Evolutionary conservation across 2,888 invertebrate genomes (phyloP).

Genomic region (Melieria omissa): DNA sequence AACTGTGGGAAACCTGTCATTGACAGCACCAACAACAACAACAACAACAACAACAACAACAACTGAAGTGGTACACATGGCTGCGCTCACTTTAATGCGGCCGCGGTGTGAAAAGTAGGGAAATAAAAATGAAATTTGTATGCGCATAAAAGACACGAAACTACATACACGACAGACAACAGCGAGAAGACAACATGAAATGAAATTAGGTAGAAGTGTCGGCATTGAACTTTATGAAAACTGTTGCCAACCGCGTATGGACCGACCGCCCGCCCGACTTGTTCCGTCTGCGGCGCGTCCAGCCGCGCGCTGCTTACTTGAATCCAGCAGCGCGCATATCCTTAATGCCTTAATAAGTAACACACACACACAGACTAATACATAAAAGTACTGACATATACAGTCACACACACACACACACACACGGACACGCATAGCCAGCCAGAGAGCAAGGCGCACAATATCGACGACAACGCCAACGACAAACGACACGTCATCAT

Average conservation of each 20-base stretch:
- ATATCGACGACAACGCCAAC: constrained; percentile 2
- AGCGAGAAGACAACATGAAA: constrained; percentile 31
- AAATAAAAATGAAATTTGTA: constrained; percentile 32
- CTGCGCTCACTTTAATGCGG: too few species aligned
- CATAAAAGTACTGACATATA: not conserved
- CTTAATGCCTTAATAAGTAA: constrained; percentile 44
- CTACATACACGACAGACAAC: not conserved
- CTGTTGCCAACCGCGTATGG: constrained; percentile 16
- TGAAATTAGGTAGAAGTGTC: constrained; percentile 41
- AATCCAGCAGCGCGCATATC: constrained; percentile 32
- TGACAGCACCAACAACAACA: constrained; percentile 29
- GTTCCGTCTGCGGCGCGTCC: not conserved
- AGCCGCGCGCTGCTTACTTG: not conserved
- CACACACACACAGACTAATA: constrained; percentile 4
- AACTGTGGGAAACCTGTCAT: constrained; percentile 32
- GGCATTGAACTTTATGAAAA: constrained; percentile 42
- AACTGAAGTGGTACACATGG: not conserved
- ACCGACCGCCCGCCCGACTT: constrained; percentile 18
- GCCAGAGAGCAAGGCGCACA: not conserved
- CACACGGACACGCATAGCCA: not conserved
- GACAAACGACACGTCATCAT: not conserved
- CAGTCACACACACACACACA: not conserved
- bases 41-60: constrained; percentile 11
- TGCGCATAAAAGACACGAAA: constrained; percentile 7
- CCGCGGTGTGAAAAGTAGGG: too few species aligned